Base-by-base conservation (phyloP, 2,113 vertebrate genomes). In the Dissostichus mawsoni region DNA sequence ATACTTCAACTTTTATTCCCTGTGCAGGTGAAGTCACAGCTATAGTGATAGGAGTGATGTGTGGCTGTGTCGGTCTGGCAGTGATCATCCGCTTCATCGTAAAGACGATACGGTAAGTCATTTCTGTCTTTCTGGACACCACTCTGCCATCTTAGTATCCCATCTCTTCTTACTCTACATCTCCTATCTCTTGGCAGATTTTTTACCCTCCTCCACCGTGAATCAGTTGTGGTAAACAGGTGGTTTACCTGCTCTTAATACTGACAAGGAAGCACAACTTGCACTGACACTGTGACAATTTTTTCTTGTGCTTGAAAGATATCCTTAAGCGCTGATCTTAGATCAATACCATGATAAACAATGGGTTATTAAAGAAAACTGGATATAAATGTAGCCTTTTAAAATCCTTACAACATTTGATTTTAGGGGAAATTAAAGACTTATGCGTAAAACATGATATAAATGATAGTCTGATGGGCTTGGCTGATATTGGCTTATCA, bases 1-100 rank as follows among this genome's bases (percentile, higher is more conserved):
- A 3, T 62, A 41, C 36, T 41, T 14, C 11, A 59, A 11, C 9
- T 66, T 13, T 53, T 9, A 41, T 41, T 41, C 11, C 1, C 29
- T 5, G 14, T 61, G 33, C 85, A 96, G 95, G 94, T 74, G 93
- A 96, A 90, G 93, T 96, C 67, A 90, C 93, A 44, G 94, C 95
- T 11, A 90, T 95, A 56, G 94, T 95, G 45, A 87, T 95, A 0
- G 95, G 95, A 18, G 87, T 92, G 66, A 88, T 95, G 83, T 95
- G 94, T 63, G 95, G 95, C 70, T 94, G 94, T 14, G 87, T 94
- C 3, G 95, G 94, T 11, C 81, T 96, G 86, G 92, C 91, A 4
- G 93, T 93, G 1, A 90, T 94, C 45, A 25, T 95, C 52, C 89
- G 88, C 75, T 95, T 96, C 82, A 86, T 95, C 0, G 73, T 95